Evolutionary conservation across 2,888 invertebrate genomes (phyloP).

Genomic region (Macrosiphum euphorbiae): DNA sequence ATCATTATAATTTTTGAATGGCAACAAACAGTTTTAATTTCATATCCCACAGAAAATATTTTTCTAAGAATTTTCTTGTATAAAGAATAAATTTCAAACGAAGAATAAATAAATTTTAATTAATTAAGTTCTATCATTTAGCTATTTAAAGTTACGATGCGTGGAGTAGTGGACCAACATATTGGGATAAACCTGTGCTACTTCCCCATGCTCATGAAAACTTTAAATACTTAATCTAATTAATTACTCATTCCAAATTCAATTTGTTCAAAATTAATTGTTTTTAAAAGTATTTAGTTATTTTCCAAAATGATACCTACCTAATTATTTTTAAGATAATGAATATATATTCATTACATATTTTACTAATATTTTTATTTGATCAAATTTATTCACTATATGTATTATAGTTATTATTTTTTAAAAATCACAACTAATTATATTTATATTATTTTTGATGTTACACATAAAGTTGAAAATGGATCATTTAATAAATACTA

Average conservation of each 20-base stretch:
- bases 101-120: not conserved
- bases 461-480: not conserved
- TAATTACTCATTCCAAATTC: not conserved
- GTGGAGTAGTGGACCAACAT: not conserved
- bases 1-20: not conserved
- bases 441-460: not conserved
- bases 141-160: not conserved
- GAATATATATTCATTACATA: not conserved
- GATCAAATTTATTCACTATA: not conserved
- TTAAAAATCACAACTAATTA: not conserved
- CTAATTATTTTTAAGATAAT: not conserved
- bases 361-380: not conserved
- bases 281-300: not conserved
- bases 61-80: not conserved
- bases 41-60: not conserved
- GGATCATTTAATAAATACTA: not conserved
- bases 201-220: not conserved
- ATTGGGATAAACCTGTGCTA: not conserved
- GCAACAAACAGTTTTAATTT: not conserved
- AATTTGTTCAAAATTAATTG: too few relatives aligned
- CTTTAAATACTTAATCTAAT: not conserved
- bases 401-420: not conserved
- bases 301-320: not conserved
- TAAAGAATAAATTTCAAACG: not conserved
- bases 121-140: not conserved